Evolutionary conservation across 2,113 vertebrate species (phyloP).

Genomic region (Cynoglossus semilaevis): DNA sequence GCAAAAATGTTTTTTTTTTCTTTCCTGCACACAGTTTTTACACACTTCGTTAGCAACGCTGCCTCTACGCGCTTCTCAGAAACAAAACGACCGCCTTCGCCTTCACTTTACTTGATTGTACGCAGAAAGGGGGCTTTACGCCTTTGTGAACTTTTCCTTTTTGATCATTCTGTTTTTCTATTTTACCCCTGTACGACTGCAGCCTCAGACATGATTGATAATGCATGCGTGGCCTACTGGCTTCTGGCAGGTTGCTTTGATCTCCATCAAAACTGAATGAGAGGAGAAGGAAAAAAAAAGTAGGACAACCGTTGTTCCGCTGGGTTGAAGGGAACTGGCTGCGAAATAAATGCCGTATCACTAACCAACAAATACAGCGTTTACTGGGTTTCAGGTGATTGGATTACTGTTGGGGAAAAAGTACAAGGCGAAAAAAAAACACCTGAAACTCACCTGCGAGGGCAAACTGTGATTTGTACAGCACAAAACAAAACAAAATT

Average conservation of each 20-base stretch:
- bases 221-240: constrained; percentile 57
- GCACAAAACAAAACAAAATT: too few species aligned
- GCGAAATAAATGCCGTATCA: constrained; percentile 21
- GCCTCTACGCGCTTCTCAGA: too few species aligned
- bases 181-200: constrained; percentile 50
- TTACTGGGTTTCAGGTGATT: not conserved
- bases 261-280: constrained; percentile 58
- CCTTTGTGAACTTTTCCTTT: constrained; percentile 55
- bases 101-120: too few species aligned
- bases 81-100: too few species aligned
- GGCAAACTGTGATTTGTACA: too few species aligned
- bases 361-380: constrained; percentile 6
- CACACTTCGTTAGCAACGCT: too few species aligned
- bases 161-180: constrained; percentile 53
- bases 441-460: too few species aligned
- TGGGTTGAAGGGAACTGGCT: constrained; percentile 37
- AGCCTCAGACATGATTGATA: constrained; percentile 66
- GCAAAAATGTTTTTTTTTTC: constrained; percentile 27
- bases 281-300: constrained; percentile 35
- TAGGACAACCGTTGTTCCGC: constrained; percentile 54
- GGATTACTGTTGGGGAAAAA: not conserved
- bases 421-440: too few species aligned
- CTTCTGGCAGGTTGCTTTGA: constrained; percentile 59
- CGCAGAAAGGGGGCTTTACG: not conserved
- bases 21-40: constrained; percentile 8